Conservation (phyloP, 2,888 invertebrate genomes). For the Callimorpha dominula region DNA sequence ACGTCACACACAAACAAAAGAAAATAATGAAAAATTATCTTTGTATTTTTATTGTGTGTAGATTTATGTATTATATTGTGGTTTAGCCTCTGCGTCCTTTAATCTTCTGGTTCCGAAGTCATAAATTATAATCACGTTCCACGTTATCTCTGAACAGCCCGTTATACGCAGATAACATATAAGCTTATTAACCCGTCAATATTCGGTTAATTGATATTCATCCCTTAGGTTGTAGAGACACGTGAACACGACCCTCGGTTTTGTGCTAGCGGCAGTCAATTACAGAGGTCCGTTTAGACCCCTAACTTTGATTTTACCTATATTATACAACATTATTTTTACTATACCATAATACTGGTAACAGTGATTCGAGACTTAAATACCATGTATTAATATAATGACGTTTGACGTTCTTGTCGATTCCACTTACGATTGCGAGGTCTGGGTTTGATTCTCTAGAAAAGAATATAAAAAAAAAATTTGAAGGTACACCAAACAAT, state of each 20-base stretch:
- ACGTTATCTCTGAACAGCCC: neutral
- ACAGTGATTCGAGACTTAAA: too few species aligned
- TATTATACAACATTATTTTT: too few species aligned
- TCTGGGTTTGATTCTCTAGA: too few species aligned
- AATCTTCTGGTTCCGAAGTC: neutral
- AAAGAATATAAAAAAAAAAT: too few species aligned
- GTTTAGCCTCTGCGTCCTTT: neutral
- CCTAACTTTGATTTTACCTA: neutral
- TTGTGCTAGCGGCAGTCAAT: neutral
- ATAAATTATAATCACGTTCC: neutral
- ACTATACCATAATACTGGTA: too few species aligned
- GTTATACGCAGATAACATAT: neutral
- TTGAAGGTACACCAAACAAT: too few species aligned
- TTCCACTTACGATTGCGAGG: too few species aligned
- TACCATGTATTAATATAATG: too few species aligned
- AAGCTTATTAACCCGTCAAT: neutral
- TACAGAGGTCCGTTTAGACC: neutral
- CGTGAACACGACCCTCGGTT: neutral
- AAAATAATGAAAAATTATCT: neutral
- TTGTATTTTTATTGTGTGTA: too few species aligned
- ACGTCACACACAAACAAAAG: neutral
- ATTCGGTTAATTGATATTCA: neutral
- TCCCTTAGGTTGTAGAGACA: neutral
- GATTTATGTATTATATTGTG: too few species aligned
- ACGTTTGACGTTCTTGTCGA: too few species aligned